Conservation (phyloP, 2,888 invertebrate genomes). For the Polydesmus complanatus region DNA sequence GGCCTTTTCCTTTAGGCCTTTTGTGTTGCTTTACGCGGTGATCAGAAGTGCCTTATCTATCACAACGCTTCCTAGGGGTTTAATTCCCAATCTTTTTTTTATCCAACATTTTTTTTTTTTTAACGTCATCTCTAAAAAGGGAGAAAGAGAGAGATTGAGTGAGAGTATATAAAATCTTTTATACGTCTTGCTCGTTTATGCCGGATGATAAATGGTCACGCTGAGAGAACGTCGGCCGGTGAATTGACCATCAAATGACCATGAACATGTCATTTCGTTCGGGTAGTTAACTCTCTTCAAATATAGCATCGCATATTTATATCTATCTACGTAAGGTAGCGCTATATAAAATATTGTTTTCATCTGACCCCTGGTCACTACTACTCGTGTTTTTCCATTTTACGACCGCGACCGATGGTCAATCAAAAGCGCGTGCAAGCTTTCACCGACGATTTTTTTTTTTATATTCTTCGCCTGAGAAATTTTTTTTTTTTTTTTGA, state of each 20-base stretch:
- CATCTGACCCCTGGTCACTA: neutral
- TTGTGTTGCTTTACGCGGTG: too few species aligned
- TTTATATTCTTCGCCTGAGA: neutral
- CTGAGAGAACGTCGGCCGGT: slow-evolving; percentile 1
- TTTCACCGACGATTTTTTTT: neutral
- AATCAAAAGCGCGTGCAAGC: neutral
- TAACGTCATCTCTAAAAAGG: neutral
- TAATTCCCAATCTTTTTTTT: neutral
- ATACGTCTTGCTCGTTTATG: neutral
- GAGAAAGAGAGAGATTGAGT: neutral
- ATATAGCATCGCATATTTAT: neutral
- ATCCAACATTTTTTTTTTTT: neutral
- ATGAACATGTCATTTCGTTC: slow-evolving; percentile 3
- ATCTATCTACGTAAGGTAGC: neutral
- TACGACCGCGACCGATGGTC: neutral
- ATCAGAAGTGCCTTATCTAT: too few species aligned
- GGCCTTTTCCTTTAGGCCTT: too few species aligned
- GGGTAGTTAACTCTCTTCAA: neutral
- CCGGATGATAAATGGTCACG: slow-evolving; percentile 4
- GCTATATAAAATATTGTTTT: neutral
- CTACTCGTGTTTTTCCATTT: neutral
- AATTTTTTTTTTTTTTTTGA: too few species aligned
- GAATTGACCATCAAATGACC: slow-evolving; percentile 4
- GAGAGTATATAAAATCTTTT: neutral
- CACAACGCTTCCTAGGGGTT: neutral